These are phyloP conservation scores for Microtus ochrogaster DNA, from an alignment of 2,113 vertebrate genomes.

Conservation along the genomic window DNA sequence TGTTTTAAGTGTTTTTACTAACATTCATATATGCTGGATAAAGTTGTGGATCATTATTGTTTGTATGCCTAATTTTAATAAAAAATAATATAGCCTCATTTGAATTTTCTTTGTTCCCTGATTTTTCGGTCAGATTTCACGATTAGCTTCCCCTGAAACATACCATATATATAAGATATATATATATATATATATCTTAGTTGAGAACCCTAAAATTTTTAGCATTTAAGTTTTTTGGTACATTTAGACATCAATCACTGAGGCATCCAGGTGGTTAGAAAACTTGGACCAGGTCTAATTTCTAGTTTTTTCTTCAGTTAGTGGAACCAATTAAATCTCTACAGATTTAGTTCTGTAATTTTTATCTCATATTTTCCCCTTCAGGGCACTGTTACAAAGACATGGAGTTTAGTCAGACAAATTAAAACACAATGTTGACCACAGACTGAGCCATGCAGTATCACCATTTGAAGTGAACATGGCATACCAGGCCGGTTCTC, in stretches of 20 bases:
- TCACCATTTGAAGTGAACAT: not conserved
- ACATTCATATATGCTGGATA: not conserved
- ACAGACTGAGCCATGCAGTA: not conserved
- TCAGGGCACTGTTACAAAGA: not conserved
- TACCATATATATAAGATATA: not conserved
- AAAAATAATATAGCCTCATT: slow-evolving; percentile 37
- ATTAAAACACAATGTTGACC: not conserved
- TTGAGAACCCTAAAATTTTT: not conserved
- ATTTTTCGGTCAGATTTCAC: not conserved
- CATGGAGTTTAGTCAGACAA: not conserved
- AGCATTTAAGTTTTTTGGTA: not conserved
- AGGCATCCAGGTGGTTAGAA: not conserved
- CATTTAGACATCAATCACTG: not conserved
- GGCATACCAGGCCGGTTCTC: not conserved
- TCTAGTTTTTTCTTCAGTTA: not conserved
- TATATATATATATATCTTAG: not conserved
- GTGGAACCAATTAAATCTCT: not conserved
- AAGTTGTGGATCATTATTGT: not conserved
- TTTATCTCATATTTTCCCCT: not conserved
- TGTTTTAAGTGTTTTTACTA: slow-evolving; percentile 2
- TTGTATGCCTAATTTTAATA: not conserved
- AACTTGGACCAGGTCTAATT: not conserved
- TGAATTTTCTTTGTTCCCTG: slow-evolving; percentile 13
- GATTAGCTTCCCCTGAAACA: not conserved
- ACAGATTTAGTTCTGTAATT: not conserved